Conservation (phyloP, 2,113 vertebrate genomes). For the cattle (Bos taurus) region DNA sequence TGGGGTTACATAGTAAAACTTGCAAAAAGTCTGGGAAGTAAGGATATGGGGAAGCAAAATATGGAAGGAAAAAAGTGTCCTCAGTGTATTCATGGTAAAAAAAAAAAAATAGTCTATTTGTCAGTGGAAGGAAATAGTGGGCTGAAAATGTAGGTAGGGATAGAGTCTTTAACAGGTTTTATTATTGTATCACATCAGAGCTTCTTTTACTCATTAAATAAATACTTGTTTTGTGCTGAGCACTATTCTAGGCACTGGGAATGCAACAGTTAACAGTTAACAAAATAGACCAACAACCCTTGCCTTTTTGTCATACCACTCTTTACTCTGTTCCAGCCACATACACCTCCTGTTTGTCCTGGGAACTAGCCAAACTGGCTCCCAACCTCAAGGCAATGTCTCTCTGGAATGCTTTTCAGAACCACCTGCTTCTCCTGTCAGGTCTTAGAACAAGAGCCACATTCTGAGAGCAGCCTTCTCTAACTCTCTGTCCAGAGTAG, state of each 20-base stretch:
- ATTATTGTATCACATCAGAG: background rate
- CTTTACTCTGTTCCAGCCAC: background rate
- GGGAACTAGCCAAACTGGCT: background rate
- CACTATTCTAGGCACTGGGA: background rate
- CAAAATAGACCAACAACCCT: background rate
- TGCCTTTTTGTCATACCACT: background rate
- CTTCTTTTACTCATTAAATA: background rate
- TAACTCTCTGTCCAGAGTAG: background rate
- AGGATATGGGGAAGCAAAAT: background rate
- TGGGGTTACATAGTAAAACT: background rate
- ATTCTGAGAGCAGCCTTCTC: background rate
- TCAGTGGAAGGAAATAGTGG: background rate
- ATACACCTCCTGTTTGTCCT: background rate
- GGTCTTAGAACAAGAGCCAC: background rate
- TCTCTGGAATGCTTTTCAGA: background rate
- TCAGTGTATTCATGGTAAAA: background rate
- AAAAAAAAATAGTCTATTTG: background rate
- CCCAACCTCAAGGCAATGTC: background rate
- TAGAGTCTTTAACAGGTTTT: background rate
- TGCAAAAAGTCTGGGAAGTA: background rate
- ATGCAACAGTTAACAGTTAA: background rate
- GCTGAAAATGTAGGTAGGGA: background rate
- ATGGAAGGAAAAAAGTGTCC: background rate
- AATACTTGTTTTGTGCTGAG: background rate
- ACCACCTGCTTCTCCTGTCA: background rate